Evolutionary conservation across 2,113 vertebrate species (phyloP), one percentile per base, ranked within the genome.

Genomic region (Anarrhichthys ocellatus): DNA sequence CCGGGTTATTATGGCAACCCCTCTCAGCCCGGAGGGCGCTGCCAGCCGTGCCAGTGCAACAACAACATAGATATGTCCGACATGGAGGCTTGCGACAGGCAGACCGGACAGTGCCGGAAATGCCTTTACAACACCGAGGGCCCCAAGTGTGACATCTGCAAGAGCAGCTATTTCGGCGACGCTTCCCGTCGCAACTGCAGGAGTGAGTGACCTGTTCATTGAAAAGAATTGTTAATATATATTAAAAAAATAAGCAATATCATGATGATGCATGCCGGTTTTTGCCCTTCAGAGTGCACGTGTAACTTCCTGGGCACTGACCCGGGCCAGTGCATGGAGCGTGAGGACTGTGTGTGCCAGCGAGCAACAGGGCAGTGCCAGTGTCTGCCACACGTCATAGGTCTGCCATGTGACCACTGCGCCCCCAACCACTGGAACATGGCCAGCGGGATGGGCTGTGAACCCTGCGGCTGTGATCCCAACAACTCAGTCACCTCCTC

Each of bases 121-220:
- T 99, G 98, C 85, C 95, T 97, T 62, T 96, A 99, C 92, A 96
- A 99, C 93, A 97, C 97, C 0, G 98, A 99, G 3, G 98, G 98
- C 4, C 90, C 94, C 0, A 92, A 66, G 76, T 99, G 98, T 0
- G 94, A 95, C 0, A 82, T 95, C 85, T 99, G 98, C 91, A 95
- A 94, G 86, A 94, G 94, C 0, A 95, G 98, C 24, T 98, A 96
- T 81, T 96, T 97, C 0, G 98, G 98, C 0, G 97, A 99, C 9
- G 97, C 97, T 52, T 90, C 93, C 0, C 92, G 78, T 13, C 97
- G 96, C 80, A 98, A 96, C 94, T 99, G 98, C 93, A 95, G 96
- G 78, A 97, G 98, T 99, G 84, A 98, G 97, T 96, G 38, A 24
- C 24, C 13, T 1, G 4, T 46, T 63, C 1, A 24, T 0, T 2